Evolutionary conservation across 2,888 invertebrate genomes (phyloP).

Genomic region (Parasteatoda lunata): DNA sequence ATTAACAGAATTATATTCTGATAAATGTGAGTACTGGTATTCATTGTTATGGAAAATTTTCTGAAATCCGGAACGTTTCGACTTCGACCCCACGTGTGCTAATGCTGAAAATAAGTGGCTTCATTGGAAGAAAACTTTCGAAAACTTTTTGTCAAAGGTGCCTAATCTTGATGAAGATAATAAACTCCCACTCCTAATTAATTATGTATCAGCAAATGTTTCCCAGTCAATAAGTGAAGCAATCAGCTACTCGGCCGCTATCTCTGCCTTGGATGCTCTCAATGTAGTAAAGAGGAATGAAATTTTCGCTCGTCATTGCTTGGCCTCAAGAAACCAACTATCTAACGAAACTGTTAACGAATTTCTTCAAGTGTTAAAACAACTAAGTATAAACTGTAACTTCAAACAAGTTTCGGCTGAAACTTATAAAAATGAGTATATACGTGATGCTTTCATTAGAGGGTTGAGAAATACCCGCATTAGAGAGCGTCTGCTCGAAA

Average conservation of each 20-base stretch:
- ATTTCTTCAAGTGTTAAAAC: conserved; percentile 16
- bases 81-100: not conserved
- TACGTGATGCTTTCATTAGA: conserved; percentile 4
- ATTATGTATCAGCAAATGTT: not conserved
- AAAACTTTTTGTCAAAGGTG: not conserved
- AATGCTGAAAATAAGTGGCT: not conserved
- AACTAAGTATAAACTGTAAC: conserved; percentile 9
- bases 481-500: conserved; percentile 5
- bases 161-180: not conserved
- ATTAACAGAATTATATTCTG: too few species aligned
- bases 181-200: not conserved
- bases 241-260: too few species aligned
- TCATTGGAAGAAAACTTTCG: conserved; percentile 3
- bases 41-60: not conserved
- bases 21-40: too few species aligned
- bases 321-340: conserved; percentile 3
- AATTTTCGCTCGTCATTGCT: too few species aligned
- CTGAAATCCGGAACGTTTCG: not conserved
- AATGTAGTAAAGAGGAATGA: too few species aligned
- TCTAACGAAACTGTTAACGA: not conserved
- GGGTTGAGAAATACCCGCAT: not conserved
- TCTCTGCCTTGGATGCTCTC: too few species aligned
- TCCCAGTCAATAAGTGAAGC: not conserved
- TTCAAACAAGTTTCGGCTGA: conserved; percentile 1
- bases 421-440: conserved; percentile 9